A percentile compares a stretch with the other conserved stretches of the same genome.
These are phyloP conservation scores for Galeopsomyia nigrocyanea DNA, from an alignment of 2,888 invertebrate genomes.

Conservation along the genomic window DNA sequence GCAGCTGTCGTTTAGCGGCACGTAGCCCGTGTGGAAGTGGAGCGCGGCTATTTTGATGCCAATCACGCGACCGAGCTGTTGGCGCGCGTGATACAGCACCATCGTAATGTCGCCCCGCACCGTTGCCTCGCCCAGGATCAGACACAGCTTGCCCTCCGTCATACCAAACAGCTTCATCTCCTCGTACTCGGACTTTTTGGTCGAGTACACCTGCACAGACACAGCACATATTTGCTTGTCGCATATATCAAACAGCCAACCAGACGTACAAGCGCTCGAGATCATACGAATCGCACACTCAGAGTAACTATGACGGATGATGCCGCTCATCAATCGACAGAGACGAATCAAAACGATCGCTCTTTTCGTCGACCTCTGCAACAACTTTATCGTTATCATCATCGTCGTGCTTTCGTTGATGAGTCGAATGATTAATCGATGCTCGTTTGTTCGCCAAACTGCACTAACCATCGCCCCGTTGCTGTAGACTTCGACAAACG, in stretches of 20 bases:
- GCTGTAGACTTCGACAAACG: constrained; percentile 91
- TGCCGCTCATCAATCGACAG: constrained; percentile 28
- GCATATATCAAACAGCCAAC: no score
- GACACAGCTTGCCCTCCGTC: constrained; percentile 78
- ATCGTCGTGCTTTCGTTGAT: constrained; percentile 33
- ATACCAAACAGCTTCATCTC: constrained; percentile 83
- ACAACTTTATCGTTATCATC: constrained; percentile 41
- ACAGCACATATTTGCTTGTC: no score
- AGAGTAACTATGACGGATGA: constrained; percentile 47
- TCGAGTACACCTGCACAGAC: constrained; percentile 75
- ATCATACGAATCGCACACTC: no score
- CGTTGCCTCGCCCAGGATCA: constrained; percentile 71
- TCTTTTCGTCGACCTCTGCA: constrained; percentile 32
- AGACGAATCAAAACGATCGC: constrained; percentile 38
- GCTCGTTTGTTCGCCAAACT: no score
- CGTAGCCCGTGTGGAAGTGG: constrained; percentile 91
- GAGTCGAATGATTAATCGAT: no score
- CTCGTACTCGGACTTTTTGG: constrained; percentile 88
- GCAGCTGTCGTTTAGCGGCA: constrained; percentile 81
- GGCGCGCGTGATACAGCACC: constrained; percentile 86
- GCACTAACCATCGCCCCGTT: constrained; percentile 79
- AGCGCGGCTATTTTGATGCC: constrained; percentile 89
- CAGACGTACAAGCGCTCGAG: no score
- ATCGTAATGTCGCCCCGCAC: constrained; percentile 90
- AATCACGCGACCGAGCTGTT: constrained; percentile 84